Evolutionary conservation across 2,888 invertebrate species (phyloP).

Genomic region (Drosophila dives): DNA sequence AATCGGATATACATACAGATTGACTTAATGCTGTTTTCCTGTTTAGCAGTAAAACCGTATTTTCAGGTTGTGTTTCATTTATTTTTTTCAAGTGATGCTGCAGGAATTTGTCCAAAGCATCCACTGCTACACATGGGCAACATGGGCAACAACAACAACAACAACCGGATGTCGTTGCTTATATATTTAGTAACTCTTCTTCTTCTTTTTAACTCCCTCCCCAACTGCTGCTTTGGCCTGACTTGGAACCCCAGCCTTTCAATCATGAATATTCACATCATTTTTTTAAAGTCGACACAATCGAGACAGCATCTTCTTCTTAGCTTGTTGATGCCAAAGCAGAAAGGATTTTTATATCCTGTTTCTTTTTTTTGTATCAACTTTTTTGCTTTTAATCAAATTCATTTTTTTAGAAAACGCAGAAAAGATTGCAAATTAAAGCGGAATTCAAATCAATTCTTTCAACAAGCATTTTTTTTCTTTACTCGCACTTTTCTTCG

Average conservation of each 20-base stretch:
- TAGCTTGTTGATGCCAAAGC: background rate
- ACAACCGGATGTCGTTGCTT: conserved; percentile 56
- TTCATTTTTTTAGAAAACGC: background rate
- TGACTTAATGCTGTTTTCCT: background rate
- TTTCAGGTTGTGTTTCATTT: background rate
- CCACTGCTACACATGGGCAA: conserved; percentile 21
- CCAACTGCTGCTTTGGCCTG: conserved; percentile 11
- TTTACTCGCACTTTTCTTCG: background rate
- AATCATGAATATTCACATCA: conserved; percentile 45
- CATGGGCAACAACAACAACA: conserved; percentile 12
- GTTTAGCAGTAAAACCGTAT: background rate
- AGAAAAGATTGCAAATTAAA: background rate
- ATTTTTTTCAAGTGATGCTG: conserved; percentile 28
- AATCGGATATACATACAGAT: background rate
- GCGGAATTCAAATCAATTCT: background rate
- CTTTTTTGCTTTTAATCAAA: no score
- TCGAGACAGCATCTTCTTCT: conserved; percentile 12
- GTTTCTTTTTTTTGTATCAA: background rate
- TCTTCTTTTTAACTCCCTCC: conserved; percentile 10
- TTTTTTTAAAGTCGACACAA: conserved; percentile 23
- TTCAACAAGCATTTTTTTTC: background rate
- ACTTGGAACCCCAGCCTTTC: conserved; percentile 18
- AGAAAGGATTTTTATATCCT: background rate
- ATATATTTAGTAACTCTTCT: conserved; percentile 1
- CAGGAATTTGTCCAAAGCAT: conserved; percentile 55